Evolutionary conservation across 92 coral and sea anemone species (phyloP).

Genomic region (Galaxea fascicularis): DNA sequence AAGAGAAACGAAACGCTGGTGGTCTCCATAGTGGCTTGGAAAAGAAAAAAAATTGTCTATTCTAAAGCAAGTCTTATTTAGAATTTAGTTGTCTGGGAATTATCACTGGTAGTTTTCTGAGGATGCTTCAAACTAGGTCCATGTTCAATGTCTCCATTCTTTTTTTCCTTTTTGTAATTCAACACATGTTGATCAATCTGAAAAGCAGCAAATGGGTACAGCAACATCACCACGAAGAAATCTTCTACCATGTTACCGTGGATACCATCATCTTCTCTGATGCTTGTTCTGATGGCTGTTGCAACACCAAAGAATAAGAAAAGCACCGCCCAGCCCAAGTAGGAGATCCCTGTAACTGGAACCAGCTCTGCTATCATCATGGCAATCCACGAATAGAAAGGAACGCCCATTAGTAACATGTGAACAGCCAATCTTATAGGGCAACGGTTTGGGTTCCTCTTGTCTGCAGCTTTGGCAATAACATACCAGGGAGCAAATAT

Average conservation of each 20-base stretch:
- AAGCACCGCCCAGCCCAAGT: conserved; percentile 88
- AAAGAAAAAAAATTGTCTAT: neutral
- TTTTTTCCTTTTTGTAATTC: neutral
- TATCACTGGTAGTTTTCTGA: neutral
- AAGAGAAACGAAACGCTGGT: too few relatives aligned
- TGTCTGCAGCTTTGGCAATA: conserved; percentile 76
- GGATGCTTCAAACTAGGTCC: neutral
- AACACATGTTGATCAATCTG: conserved; percentile 79
- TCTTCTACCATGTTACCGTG: conserved; percentile 85
- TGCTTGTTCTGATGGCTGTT: conserved; percentile 67
- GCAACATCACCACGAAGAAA: conserved; percentile 73
- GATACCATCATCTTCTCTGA: conserved; percentile 77
- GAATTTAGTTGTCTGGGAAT: neutral
- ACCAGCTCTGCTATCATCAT: conserved; percentile 67
- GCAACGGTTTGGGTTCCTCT: conserved; percentile 29
- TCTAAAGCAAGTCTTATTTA: neutral
- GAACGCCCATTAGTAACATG: conserved; percentile 74
- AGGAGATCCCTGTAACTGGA: conserved; percentile 74
- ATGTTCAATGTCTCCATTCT: neutral
- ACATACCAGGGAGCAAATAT: conserved; percentile 89
- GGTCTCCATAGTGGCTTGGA: too few relatives aligned
- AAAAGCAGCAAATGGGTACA: conserved; percentile 81
- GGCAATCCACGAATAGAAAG: conserved; percentile 76
- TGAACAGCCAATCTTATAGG: conserved; percentile 40
- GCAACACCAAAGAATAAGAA: conserved; percentile 77